phyloP scores from a whole-genome alignment of 2,797 vertebrate genomes.

The Tapirus indicus region DNA sequence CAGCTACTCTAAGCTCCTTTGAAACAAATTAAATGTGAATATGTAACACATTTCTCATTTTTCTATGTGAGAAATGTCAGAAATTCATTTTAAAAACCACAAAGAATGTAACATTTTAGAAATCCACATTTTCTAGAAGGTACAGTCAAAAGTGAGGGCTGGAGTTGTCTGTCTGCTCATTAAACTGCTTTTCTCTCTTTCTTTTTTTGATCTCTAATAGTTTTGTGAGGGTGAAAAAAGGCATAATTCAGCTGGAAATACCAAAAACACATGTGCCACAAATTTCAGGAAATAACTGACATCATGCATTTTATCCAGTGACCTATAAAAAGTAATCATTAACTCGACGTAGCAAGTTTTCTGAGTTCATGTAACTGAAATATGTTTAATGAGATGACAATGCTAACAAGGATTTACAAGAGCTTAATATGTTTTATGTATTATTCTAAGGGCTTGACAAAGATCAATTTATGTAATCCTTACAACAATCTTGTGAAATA shows the following conservation, averaged over 20 bases:
- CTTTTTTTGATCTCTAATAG: neutral
- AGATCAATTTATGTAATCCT: neutral
- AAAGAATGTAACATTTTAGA: neutral
- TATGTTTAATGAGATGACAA: neutral
- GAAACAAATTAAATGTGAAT: neutral
- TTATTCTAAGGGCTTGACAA: neutral
- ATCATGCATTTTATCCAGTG: neutral
- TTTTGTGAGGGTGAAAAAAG: neutral
- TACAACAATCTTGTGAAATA: neutral
- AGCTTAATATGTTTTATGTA: neutral
- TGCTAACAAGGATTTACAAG: neutral
- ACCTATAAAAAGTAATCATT: neutral
- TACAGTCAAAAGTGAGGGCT: neutral
- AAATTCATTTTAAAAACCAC: neutral
- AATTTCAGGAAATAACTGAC: neutral
- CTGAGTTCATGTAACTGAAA: neutral
- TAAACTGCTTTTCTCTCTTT: neutral
- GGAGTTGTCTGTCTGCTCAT: neutral
- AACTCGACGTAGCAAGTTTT: neutral
- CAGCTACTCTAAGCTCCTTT: neutral
- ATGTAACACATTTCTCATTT: neutral
- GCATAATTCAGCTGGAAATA: neutral
- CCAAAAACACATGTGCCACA: neutral
- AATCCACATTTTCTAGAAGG: neutral
- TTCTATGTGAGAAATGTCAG: neutral